phyloP scores from a whole-genome alignment of 2,888 invertebrate species.

The Isoperla grammatica region DNA sequence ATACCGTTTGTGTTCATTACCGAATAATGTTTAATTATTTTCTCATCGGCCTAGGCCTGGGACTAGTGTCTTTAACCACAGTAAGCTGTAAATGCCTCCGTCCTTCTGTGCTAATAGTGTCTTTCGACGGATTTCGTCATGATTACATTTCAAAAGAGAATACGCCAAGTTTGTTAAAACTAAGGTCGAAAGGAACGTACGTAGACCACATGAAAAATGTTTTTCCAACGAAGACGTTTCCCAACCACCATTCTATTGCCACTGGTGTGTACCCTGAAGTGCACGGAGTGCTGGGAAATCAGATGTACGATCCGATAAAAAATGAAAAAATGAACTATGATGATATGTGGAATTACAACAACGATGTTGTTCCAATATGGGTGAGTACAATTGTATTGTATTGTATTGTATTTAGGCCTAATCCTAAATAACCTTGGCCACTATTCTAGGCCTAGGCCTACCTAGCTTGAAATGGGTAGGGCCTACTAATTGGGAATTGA shows the following conservation, averaged over 20 bases:
- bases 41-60: too few relatives aligned
- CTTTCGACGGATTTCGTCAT: conserved; percentile 65
- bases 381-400: conserved; percentile 41
- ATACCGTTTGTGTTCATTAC: too few relatives aligned
- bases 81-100: conserved; percentile 31
- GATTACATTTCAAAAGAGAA: conserved; percentile 55
- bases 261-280: conserved; percentile 62
- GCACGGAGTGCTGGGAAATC: conserved; percentile 63
- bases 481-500: too few relatives aligned
- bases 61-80: not conserved
- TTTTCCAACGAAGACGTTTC: conserved; percentile 66
- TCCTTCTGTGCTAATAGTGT: conserved; percentile 55
- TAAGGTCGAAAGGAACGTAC: conserved; percentile 52
- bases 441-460: too few relatives aligned
- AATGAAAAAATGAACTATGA: conserved; percentile 37
- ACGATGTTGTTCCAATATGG: conserved; percentile 54
- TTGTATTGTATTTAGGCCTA: not conserved
- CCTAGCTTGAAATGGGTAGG: too few relatives aligned
- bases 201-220: conserved; percentile 55
- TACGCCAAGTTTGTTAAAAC: conserved; percentile 53
- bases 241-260: conserved; percentile 67
- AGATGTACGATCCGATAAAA: conserved; percentile 49
- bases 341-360: conserved; percentile 52
- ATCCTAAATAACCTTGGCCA: too few relatives aligned
- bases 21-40: too few relatives aligned